Percentiles rank a stretch among this genome's conserved stretches.
phyloP scores from a whole-genome alignment of 2,888 invertebrate genomes.

The Macrosoma leucophasiata region DNA sequence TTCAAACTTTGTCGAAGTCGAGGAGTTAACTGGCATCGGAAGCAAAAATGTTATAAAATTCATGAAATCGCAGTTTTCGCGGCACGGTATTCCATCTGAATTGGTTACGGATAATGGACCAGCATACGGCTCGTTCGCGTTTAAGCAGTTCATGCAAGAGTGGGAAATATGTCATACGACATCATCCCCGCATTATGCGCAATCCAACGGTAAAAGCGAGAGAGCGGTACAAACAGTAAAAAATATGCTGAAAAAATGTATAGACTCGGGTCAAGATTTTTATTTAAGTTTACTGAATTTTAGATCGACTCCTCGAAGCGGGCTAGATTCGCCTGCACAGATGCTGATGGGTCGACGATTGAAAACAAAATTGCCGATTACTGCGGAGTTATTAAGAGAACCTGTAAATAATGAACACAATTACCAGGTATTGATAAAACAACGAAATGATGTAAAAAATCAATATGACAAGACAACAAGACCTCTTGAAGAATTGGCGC shows the following conservation, averaged over 20 bases:
- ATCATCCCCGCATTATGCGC: constrained; percentile 16
- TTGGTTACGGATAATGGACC: constrained; percentile 25
- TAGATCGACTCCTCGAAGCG: constrained; percentile 12
- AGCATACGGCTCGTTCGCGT: constrained; percentile 18
- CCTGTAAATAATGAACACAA: constrained; percentile 8
- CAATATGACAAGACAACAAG: constrained; percentile 2
- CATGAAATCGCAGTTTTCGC: constrained; percentile 20
- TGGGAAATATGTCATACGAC: constrained; percentile 19
- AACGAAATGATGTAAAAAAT: background rate
- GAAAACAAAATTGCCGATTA: constrained; percentile 15
- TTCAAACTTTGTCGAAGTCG: constrained; percentile 23
- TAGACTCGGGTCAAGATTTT: constrained; percentile 11
- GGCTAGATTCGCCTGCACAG: constrained; percentile 15
- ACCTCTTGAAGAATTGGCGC: too few relatives aligned
- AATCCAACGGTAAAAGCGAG: constrained; percentile 20
- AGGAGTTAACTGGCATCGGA: constrained; percentile 3
- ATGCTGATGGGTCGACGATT: constrained; percentile 21
- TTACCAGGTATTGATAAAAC: constrained; percentile 6
- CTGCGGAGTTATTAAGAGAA: constrained; percentile 3
- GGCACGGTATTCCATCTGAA: constrained; percentile 21
- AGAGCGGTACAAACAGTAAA: constrained; percentile 17
- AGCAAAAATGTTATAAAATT: constrained; percentile 12
- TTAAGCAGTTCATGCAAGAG: constrained; percentile 11
- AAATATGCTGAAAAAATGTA: constrained; percentile 14
- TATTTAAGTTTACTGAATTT: constrained; percentile 19